Percentiles rank a stretch among this genome's conserved stretches.
Evolutionary conservation across 1,140 invertebrate genomes (phyloP).

Genomic region (Macrobrachium nipponense): DNA sequence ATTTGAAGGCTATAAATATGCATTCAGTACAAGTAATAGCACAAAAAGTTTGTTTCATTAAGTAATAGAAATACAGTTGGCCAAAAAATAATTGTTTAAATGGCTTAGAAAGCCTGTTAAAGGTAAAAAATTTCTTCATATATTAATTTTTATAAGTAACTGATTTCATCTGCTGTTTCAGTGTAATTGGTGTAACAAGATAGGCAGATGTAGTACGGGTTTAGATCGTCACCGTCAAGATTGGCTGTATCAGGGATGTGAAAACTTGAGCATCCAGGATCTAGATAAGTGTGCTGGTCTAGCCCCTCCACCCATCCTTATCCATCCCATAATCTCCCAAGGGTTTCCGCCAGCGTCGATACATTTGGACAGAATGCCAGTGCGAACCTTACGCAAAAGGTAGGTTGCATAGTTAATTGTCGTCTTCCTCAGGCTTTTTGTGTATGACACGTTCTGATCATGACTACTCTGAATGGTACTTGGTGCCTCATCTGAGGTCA

Average conservation of each 20-base stretch:
- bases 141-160: background rate
- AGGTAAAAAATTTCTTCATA: background rate
- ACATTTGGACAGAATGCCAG: slow-evolving; percentile 32
- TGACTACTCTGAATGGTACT: no score
- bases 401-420: slow-evolving; percentile 8
- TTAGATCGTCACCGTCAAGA: slow-evolving; percentile 88
- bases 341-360: background rate
- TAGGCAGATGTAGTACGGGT: slow-evolving; percentile 88
- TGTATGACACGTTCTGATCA: no score
- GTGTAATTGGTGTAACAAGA: slow-evolving; percentile 88
- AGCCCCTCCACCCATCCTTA: background rate
- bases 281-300: slow-evolving; percentile 68
- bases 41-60: no score
- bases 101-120: no score
- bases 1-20: no score
- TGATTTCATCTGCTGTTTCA: slow-evolving; percentile 67
- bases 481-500: no score
- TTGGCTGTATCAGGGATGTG: slow-evolving; percentile 85
- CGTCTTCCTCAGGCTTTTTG: background rate
- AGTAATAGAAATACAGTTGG: no score
- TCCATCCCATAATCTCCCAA: background rate
- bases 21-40: no score
- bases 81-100: no score
- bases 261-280: slow-evolving; percentile 70
- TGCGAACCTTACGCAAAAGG: slow-evolving; percentile 29